Percentiles rank a stretch among this genome's conserved stretches.
Conservation (phyloP, 2,888 invertebrate genomes). For the Hirtodrosophila duncani region DNA sequence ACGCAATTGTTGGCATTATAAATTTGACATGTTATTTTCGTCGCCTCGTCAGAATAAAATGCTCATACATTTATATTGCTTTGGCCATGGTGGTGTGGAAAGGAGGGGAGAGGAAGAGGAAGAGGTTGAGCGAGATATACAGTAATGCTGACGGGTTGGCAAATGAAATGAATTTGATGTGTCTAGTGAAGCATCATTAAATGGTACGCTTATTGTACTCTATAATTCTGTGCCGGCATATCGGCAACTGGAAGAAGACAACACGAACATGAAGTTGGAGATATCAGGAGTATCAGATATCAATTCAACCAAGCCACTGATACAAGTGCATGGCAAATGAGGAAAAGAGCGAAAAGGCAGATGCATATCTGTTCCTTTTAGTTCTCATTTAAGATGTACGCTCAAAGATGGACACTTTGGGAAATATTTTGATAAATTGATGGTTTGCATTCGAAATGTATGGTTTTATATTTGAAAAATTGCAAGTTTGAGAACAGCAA, state of each 20-base stretch:
- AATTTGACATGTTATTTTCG: constrained; percentile 70
- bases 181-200: constrained; percentile 5
- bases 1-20: constrained; percentile 66
- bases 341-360: no score
- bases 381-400: no score
- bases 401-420: no score
- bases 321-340: no score
- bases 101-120: neutral
- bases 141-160: constrained; percentile 36
- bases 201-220: constrained; percentile 9
- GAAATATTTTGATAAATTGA: no score
- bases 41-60: constrained; percentile 56
- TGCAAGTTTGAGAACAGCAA: no score
- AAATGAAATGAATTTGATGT: constrained; percentile 40
- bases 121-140: neutral
- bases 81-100: constrained; percentile 9
- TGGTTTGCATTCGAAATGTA: no score
- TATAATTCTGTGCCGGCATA: neutral
- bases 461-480: no score
- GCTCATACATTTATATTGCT: constrained; percentile 40
- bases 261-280: no score
- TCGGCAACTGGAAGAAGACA: neutral
- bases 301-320: no score
- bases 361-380: no score
- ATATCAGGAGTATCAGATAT: no score